A percentile compares a stretch with the other conserved stretches of the same genome.
phyloP scores from a whole-genome alignment of 2,797 vertebrate genomes.

The Gallirallus australis region DNA sequence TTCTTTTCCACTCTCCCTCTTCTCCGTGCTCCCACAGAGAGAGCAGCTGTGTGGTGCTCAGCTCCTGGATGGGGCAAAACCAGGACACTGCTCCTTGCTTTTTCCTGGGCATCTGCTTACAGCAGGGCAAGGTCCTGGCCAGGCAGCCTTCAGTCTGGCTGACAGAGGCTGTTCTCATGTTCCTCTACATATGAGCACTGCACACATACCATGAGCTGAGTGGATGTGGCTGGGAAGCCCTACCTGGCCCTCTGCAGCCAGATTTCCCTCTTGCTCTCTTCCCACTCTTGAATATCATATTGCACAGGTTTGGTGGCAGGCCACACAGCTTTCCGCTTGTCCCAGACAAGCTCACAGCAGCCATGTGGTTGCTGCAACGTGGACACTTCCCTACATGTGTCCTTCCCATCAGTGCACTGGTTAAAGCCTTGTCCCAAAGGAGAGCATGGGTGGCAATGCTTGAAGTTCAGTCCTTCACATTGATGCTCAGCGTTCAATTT shows the following conservation, averaged over 20 bases:
- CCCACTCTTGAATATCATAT: background rate
- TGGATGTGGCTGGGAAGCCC: background rate
- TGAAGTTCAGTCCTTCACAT: background rate
- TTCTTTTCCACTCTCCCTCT: no score
- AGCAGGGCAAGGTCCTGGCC: no score
- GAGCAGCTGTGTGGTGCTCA: no score
- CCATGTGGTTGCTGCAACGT: background rate
- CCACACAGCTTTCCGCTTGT: background rate
- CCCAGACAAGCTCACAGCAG: no score
- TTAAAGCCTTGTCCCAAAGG: background rate
- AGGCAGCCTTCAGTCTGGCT: background rate
- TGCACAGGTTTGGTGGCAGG: background rate
- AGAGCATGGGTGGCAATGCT: background rate
- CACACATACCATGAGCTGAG: background rate
- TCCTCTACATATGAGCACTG: background rate
- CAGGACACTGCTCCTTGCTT: background rate
- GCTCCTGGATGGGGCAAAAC: no score
- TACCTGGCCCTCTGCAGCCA: no score
- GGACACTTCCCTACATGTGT: background rate
- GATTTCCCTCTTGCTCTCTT: background rate
- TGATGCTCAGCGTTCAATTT: no score
- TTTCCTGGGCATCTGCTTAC: background rate
- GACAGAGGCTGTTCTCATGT: background rate
- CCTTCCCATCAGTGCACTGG: background rate
- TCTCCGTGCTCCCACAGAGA: no score